A percentile compares a stretch with the other conserved stretches of the same genome.
These are phyloP conservation scores for Ptilorrhoa leucosticta DNA, from an alignment of 2,113 vertebrate species.

Conservation along the genomic window DNA sequence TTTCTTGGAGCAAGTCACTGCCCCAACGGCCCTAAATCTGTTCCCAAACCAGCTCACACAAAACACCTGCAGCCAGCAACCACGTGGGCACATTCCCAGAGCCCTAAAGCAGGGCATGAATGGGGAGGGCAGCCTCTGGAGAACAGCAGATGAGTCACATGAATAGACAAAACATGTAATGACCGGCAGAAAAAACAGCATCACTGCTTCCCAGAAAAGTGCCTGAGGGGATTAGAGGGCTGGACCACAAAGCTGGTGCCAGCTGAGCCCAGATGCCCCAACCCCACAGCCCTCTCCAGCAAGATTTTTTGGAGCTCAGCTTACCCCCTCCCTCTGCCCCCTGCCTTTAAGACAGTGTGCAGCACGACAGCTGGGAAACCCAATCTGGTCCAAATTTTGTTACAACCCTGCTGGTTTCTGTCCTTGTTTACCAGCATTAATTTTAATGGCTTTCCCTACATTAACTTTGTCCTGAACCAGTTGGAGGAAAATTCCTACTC, in stretches of 20 bases:
- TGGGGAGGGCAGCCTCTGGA: neutral
- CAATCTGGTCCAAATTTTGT: conserved; percentile 23
- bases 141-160: neutral
- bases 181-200: neutral
- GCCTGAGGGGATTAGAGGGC: neutral
- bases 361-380: conserved; percentile 38
- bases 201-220: neutral
- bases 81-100: neutral
- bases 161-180: neutral
- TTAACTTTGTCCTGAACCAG: conserved; percentile 31
- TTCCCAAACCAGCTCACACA: neutral
- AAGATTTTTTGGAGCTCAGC: neutral
- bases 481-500: conserved; percentile 36
- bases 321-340: neutral
- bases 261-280: neutral
- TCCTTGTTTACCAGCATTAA: conserved; percentile 61
- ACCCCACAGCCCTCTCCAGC: neutral
- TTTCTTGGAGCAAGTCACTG: neutral
- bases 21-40: neutral
- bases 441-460: conserved; percentile 56
- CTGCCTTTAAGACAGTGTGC: neutral
- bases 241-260: neutral
- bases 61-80: neutral
- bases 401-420: conserved; percentile 42
- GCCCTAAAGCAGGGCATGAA: neutral